A percentile compares a stretch with the other conserved stretches of the same genome.
Evolutionary conservation across 2,797 vertebrate genomes (phyloP).

Genomic region (Chiloscyllium punctatum): DNA sequence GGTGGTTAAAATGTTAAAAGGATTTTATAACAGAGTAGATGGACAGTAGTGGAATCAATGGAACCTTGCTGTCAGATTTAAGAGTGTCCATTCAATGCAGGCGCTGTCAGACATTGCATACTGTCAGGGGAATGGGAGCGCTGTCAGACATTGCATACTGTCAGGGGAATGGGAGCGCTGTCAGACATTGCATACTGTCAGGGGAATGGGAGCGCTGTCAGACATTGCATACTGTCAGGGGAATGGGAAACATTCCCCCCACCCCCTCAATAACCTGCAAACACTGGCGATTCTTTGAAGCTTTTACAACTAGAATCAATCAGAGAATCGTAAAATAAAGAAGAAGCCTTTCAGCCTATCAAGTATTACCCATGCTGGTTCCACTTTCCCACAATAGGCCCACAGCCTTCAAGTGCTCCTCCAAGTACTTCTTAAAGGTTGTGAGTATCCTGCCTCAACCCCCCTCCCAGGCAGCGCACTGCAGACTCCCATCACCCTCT

Average conservation of each 20-base stretch:
- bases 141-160: not conserved
- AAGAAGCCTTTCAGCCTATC: too few species aligned
- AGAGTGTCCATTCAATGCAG: not conserved
- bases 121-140: not conserved
- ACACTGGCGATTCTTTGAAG: not conserved
- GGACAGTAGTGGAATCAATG: too few species aligned
- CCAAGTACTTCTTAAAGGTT: too few species aligned
- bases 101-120: not conserved
- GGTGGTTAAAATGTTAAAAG: not conserved
- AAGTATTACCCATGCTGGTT: too few species aligned
- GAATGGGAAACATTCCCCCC: not conserved
- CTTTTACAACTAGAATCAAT: too few species aligned
- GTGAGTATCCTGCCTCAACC: too few species aligned
- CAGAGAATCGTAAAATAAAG: too few species aligned
- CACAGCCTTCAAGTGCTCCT: too few species aligned
- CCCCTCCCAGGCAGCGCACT: too few species aligned
- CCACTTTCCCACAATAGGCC: too few species aligned
- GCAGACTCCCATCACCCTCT: too few species aligned
- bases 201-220: not conserved
- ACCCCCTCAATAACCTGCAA: not conserved
- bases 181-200: not conserved
- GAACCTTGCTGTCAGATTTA: not conserved
- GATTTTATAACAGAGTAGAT: not conserved
- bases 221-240: not conserved
- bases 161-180: not conserved